Base-by-base conservation (phyloP, 2,888 invertebrate species). In the Orthosia gothica region DNA sequence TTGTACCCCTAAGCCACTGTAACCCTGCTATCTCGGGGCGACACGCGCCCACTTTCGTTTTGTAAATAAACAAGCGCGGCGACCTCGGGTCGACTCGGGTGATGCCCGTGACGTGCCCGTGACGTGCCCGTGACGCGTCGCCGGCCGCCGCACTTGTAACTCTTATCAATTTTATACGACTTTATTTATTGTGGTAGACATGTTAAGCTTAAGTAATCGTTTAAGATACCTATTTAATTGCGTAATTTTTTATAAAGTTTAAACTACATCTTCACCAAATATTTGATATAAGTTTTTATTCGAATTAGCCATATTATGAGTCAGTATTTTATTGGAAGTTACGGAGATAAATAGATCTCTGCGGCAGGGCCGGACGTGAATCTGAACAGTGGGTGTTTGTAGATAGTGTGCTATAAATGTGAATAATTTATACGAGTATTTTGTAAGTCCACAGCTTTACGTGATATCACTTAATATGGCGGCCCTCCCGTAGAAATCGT, bases 391-490 rank as follows among this genome's bases (percentile, higher is more conserved):
- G 95, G 94, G 93, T 95, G 95, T 94, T 92, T 96, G 96, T 96
- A 96, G 96, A 96, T 96, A 96, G 94, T 96, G 94, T 96, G 95
- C 96, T 95, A 95, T 96, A 95, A 95, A 95, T 96, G 96, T 96
- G 96, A 95, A 96, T 96, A 96, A 96, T 96, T 96, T 96, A 96
- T 96, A 96, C 96, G 95, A 96, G 93, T 96, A 96, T 95, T 95
- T 94, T 96, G 95, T 96, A 96, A 96, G 96, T 95, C 94, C 95
- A 93, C 96, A 95, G 95, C 95, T 96, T 96, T 95, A 96, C 95
- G 94, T 94, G 95, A 95, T 94, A 92, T 93, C 93, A 94, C 94
- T 93, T 92, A 89, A 91, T 91, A 89, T 90, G 91, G 74, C 92
- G 95, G 94, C 95, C 95, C 95, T 94, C 91, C 92, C 91, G 96